Conservation (phyloP, 1,140 invertebrate genomes). For the Drosophila eugracilis region DNA sequence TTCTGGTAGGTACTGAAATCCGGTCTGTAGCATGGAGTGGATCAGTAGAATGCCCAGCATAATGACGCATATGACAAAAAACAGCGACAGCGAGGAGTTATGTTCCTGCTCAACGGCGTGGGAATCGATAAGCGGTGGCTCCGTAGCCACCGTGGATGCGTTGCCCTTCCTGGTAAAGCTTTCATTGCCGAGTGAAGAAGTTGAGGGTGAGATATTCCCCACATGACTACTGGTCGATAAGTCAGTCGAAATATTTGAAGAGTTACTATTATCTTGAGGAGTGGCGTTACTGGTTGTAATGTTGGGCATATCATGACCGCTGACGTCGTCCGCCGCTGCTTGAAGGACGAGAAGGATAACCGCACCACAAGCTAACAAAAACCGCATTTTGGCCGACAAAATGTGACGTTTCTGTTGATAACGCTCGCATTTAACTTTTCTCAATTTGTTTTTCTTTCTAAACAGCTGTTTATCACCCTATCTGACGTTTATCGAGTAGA, state of each 20-base stretch:
- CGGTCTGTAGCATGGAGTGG: conserved; percentile 96
- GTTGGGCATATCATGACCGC: background rate
- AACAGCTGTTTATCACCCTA: conserved; percentile 28
- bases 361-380: conserved; percentile 16
- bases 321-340: background rate
- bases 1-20: conserved; percentile 98
- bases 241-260: background rate
- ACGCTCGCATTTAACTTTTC: conserved; percentile 23
- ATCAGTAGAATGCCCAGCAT: conserved; percentile 97
- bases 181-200: conserved; percentile 1
- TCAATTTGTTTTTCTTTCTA: conserved; percentile 27
- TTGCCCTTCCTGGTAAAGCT: conserved; percentile 38
- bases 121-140: conserved; percentile 87
- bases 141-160: conserved; percentile 53
- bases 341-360: conserved; percentile 1
- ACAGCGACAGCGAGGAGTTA: conserved; percentile 98
- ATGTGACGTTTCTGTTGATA: background rate
- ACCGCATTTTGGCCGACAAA: conserved; percentile 10
- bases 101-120: conserved; percentile 97
- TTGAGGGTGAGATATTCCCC: conserved; percentile 3
- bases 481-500: conserved; percentile 25
- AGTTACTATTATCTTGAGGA: background rate
- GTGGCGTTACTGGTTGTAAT: background rate
- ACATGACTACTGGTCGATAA: background rate
- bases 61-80: conserved; percentile 97